Evolutionary conservation across 2,797 vertebrate species (phyloP), one percentile per base, ranked within the genome.

Genomic region (Micrastur ruficollis): DNA sequence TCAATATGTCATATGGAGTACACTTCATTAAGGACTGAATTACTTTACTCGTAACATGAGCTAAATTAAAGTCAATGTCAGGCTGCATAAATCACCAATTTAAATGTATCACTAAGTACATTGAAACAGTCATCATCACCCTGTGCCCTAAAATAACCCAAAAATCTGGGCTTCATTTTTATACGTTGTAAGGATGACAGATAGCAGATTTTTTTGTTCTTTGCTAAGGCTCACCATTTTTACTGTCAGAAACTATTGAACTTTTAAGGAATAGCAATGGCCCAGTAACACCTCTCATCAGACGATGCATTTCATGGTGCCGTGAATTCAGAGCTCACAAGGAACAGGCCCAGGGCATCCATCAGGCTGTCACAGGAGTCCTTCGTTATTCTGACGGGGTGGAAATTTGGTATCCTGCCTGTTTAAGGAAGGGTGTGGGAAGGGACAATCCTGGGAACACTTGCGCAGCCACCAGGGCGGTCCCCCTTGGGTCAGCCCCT

Each of bases 21-120:
- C 95, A 97, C 95, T 97, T 98, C 97, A 97, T 98, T 97, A 98
- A 95, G 94, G 91, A 92, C 90, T 89, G 95, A 97, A 97, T 97
- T 97, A 97, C 96, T 97, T 95, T 38, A 65, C 94, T 96, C 61
- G 95, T 97, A 97, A 98, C 97, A 87, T 84, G 93, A 98, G 86
- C 95, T 97, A 97, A 97, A 98, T 96, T 97, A 98, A 98, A 93
- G 70, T 88, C 96, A 94, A 63, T 25, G 52, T 97, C 93, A 90
- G 81, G 81, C 87, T 94, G 76, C 87, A 97, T 97, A 98, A 97
- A 98, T 97, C 98, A 98, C 61, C 82, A 32, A 79, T 95, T 93
- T 93, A 95, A 96, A 97, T 65, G 75, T 89, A 97, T 95, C 93
- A 75, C 95, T 96, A 96, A 97, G 83, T 89, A 76, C 81, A 88